These are phyloP conservation scores for Pristionchus mayeri DNA, from an alignment of 2,888 invertebrate genomes.

Conservation along the genomic window DNA sequence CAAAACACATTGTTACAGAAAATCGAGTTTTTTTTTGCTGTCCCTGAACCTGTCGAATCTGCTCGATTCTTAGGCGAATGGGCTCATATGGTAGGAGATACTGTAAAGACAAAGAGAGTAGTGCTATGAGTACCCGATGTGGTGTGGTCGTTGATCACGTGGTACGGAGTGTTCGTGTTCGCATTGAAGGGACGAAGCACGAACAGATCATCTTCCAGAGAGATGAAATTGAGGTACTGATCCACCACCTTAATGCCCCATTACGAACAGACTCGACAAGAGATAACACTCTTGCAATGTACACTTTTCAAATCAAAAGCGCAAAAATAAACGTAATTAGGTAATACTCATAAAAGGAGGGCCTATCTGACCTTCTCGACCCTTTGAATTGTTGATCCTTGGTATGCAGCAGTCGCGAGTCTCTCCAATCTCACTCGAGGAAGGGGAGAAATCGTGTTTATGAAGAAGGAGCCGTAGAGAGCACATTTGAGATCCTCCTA, in stretches of 20 bases:
- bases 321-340: too few relatives aligned
- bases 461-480: slow-evolving; percentile 93
- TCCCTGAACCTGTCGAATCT: too few relatives aligned
- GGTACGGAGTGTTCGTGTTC: slow-evolving; percentile 91
- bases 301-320: too few relatives aligned
- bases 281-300: too few relatives aligned
- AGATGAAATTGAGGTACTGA: slow-evolving; percentile 98
- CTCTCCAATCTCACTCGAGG: slow-evolving; percentile 89
- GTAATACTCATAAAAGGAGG: too few relatives aligned
- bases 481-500: slow-evolving; percentile 78
- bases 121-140: slow-evolving; percentile 57
- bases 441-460: slow-evolving; percentile 93
- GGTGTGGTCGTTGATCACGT: slow-evolving; percentile 79
- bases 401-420: slow-evolving; percentile 91
- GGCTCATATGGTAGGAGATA: too few relatives aligned
- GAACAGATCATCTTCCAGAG: slow-evolving; percentile 97
- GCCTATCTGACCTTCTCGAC: slow-evolving; percentile 84
- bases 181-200: slow-evolving; percentile 86
- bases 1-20: too few relatives aligned
- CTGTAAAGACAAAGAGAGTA: too few relatives aligned
- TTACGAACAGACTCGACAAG: too few relatives aligned
- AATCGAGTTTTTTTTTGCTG: too few relatives aligned
- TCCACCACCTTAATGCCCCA: slow-evolving; percentile 94
- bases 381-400: slow-evolving; percentile 87
- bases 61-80: too few relatives aligned